Evolutionary conservation across 2,797 vertebrate genomes (phyloP).

Genomic region (Phrynocephalus forsythii): DNA sequence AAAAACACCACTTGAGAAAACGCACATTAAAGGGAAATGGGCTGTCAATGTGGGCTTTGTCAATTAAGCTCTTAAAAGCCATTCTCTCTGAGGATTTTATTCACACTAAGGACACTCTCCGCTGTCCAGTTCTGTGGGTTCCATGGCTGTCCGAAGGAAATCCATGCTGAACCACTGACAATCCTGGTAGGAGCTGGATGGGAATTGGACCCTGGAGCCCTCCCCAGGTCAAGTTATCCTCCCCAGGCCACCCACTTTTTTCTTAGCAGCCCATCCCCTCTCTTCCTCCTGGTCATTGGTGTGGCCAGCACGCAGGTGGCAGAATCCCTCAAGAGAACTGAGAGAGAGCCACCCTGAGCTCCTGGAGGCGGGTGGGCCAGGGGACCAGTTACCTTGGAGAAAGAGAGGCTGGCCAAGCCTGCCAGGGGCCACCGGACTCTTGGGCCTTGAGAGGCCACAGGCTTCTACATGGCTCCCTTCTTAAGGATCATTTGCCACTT

Average conservation of each 20-base stretch:
- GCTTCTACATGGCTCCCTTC: background rate
- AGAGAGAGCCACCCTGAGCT: too few species aligned
- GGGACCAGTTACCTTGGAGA: too few species aligned
- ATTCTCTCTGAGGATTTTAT: background rate
- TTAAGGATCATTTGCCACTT: too few species aligned
- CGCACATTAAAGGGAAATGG: slow-evolving; percentile 9
- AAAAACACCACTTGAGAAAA: slow-evolving; percentile 4
- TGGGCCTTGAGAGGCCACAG: too few species aligned
- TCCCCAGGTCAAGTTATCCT: too few species aligned
- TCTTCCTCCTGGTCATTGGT: too few species aligned
- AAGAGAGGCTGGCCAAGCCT: too few species aligned
- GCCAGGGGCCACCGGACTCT: too few species aligned
- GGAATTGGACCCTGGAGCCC: background rate
- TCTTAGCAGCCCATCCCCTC: background rate
- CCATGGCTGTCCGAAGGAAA: background rate
- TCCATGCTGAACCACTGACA: background rate
- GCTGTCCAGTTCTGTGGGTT: background rate
- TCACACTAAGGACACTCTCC: background rate
- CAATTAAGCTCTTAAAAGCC: slow-evolving; percentile 30
- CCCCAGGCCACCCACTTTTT: too few species aligned
- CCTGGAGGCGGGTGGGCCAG: too few species aligned
- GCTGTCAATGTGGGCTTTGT: background rate
- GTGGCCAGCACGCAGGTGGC: too few species aligned
- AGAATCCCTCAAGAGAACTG: too few species aligned
- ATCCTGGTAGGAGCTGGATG: background rate